These are phyloP conservation scores for Bungarus multicinctus DNA, from an alignment of 2,113 vertebrate species.

Conservation along the genomic window DNA sequence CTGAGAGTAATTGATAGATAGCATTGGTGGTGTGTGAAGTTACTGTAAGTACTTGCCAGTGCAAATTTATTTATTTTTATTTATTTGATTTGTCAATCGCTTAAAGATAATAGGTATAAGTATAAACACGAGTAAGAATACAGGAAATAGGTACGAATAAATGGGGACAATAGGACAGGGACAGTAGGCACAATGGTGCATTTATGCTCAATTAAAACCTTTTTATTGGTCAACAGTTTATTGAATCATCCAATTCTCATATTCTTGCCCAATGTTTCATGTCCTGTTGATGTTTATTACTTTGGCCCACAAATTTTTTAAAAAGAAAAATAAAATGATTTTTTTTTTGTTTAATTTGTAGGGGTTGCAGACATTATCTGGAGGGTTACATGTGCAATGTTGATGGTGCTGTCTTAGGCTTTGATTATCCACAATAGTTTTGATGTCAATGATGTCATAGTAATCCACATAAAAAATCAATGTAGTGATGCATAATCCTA, in stretches of 20 bases:
- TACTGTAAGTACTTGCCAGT: neutral
- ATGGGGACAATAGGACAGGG: too few species aligned
- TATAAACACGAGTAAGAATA: too few species aligned
- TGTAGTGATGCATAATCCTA: neutral
- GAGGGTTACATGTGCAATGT: neutral
- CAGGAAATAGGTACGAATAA: too few species aligned
- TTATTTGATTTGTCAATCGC: too few species aligned
- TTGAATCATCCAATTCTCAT: neutral
- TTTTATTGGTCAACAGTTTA: neutral
- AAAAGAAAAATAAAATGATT: neutral
- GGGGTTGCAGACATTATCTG: neutral
- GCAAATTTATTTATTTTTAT: neutral
- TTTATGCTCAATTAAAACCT: neutral
- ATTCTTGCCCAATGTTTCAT: neutral
- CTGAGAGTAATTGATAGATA: neutral
- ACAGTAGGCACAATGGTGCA: too few species aligned
- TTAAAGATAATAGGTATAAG: too few species aligned
- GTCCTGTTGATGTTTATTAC: neutral
- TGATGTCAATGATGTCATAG: neutral
- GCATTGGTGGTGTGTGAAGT: neutral
- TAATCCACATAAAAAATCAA: neutral
- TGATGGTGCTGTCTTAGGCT: neutral
- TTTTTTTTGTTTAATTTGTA: neutral
- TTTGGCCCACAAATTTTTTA: neutral
- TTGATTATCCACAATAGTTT: neutral